Evolutionary conservation across 2,888 invertebrate species (phyloP).

Genomic region (Taenaris catops): DNA sequence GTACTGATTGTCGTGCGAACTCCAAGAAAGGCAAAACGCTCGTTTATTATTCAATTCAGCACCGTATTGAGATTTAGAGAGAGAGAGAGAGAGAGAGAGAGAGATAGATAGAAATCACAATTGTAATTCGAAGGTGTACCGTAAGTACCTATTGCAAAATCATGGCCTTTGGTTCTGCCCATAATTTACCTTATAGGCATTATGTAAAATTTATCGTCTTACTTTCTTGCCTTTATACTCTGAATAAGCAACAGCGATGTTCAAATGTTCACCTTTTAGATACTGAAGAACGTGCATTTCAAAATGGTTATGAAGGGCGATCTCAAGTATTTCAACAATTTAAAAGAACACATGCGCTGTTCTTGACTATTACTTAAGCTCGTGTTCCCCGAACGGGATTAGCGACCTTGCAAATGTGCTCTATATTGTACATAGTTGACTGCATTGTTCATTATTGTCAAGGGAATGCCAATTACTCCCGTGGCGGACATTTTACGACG

Average conservation of each 20-base stretch:
- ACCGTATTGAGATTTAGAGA: conserved; percentile 41
- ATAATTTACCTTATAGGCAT: conserved; percentile 1
- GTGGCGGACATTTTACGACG: conserved; percentile 38
- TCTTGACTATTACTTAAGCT: conserved; percentile 34
- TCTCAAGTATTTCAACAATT: conserved; percentile 3
- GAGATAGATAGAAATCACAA: too few relatives aligned
- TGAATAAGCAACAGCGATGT: not conserved
- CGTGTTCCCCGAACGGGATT: conserved; percentile 20
- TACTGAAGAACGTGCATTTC: not conserved
- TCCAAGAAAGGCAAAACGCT: conserved; percentile 32
- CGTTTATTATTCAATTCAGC: conserved; percentile 61
- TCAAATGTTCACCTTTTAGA: conserved; percentile 4
- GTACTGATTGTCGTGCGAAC: conserved; percentile 68
- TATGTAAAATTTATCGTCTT: not conserved
- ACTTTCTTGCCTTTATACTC: not conserved
- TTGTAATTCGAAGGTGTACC: conserved; percentile 6
- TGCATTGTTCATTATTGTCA: conserved; percentile 40
- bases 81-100: too few relatives aligned
- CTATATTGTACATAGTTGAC: conserved; percentile 27
- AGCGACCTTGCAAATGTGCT: conserved; percentile 42
- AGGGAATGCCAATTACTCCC: conserved; percentile 46
- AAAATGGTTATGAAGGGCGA: not conserved
- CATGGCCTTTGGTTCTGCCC: not conserved
- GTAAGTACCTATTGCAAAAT: conserved; percentile 4
- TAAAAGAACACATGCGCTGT: conserved; percentile 20